Evolutionary conservation across 2,888 invertebrate genomes (phyloP).

Genomic region (Globia sparganii): DNA sequence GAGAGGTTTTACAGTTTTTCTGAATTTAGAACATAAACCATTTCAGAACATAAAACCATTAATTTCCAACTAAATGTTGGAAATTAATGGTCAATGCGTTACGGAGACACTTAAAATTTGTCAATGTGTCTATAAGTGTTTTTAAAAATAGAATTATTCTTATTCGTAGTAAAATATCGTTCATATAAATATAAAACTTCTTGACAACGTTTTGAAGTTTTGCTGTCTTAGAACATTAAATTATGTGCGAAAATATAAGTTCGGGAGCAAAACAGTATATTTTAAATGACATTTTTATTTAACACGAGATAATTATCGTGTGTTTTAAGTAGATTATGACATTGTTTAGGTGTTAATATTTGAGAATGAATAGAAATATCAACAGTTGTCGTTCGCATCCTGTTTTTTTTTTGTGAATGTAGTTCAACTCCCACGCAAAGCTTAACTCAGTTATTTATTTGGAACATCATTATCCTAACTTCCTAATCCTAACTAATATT

Average conservation of each 20-base stretch:
- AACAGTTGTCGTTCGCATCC: constrained; percentile 36
- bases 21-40: constrained; percentile 30
- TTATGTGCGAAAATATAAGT: constrained; percentile 44
- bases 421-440: constrained; percentile 14
- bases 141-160: constrained; percentile 49
- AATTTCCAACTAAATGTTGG: too few relatives aligned
- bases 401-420: constrained; percentile 23
- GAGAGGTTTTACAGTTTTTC: constrained; percentile 20
- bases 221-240: constrained; percentile 58
- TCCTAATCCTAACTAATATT: too few relatives aligned
- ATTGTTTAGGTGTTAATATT: constrained; percentile 41
- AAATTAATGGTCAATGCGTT: constrained; percentile 51
- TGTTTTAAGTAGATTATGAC: constrained; percentile 34
- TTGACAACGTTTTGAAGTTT: constrained; percentile 43
- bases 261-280: constrained; percentile 12
- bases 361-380: constrained; percentile 45
- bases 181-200: constrained; percentile 42
- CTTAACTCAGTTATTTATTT: constrained; percentile 9
- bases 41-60: too few relatives aligned
- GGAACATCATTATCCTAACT: constrained; percentile 1
- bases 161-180: constrained; percentile 46
- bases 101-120: constrained; percentile 44
- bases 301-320: constrained; percentile 40
- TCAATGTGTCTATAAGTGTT: constrained; percentile 51
- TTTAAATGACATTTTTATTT: constrained; percentile 35